Evolutionary conservation across 1,140 invertebrate species (phyloP), one percentile per base, ranked within the genome.

Genomic region (Olivierus martensii): DNA sequence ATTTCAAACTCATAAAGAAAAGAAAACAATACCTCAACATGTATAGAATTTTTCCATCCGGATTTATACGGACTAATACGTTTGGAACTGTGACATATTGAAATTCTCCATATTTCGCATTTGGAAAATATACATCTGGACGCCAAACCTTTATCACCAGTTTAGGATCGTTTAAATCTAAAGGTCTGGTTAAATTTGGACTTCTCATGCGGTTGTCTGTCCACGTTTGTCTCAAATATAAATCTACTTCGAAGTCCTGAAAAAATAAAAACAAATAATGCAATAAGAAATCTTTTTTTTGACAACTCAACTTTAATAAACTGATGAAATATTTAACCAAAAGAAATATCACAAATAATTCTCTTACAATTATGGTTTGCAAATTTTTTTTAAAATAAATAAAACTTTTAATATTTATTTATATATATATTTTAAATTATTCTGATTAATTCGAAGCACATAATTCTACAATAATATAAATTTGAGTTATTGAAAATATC

Each of bases 61-160:
- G 73, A 59, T 75, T 74, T 19, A 81, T 77, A 50, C 80, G 66
- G 55, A 82, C 75, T 7, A 81, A 63, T 38, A 79, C 77, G 62
- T 81, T 81, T 1, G 80, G 77, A 14, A 81, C 77, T 0, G 76
- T 79, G 34, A 79, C 78, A 56, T 75, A 76, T 61, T 79, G 77
- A 58, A 78, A 78, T 59, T 76, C 74, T 1, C 75, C 79, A 52
- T 75, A 70, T 65, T 80, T 81, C 14, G 78, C 79, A 64, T 81
- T 81, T 21, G 76, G 71, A 59, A 81, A 80, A 62, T 79, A 82
- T 4, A 78, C 73, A 61, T 81, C 78, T 0, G 79, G 79, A 46
- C 79, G 76, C 80, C 79, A 81, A 49, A 81, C 73, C 41, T 69
- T 66, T 55, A 74, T 72, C 1, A 79, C 72, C 39, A 78, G 63